These are phyloP conservation scores for Terrapene triunguis DNA, from an alignment of 2,113 vertebrate genomes.

Conservation along the genomic window DNA sequence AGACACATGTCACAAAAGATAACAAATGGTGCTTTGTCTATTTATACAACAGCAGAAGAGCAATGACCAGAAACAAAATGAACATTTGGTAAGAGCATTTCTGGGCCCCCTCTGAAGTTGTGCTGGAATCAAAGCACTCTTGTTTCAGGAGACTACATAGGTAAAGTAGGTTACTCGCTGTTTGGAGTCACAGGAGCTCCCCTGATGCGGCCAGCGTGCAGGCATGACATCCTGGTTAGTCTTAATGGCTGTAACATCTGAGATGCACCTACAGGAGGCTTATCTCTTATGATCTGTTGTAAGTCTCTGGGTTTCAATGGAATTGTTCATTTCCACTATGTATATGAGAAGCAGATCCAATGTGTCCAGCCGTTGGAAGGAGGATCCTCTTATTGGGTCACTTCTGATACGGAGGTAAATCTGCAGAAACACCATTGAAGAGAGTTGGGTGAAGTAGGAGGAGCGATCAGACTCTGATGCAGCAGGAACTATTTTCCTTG, in stretches of 20 bases:
- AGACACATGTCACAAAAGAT: neutral
- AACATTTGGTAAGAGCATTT: neutral
- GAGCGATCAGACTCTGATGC: neutral
- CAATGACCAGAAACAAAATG: neutral
- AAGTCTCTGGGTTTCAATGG: neutral
- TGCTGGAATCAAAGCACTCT: neutral
- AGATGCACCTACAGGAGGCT: neutral
- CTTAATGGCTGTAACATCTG: neutral
- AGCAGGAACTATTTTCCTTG: neutral
- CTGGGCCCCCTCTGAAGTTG: fast-evolving
- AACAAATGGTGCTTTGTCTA: neutral
- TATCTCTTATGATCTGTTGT: neutral
- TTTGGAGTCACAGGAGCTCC: neutral
- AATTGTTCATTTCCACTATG: neutral
- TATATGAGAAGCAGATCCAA: neutral
- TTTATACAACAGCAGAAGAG: neutral
- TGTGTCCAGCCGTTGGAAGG: neutral
- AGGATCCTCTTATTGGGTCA: neutral
- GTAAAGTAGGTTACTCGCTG: neutral
- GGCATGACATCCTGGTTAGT: neutral
- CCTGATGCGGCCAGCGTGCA: neutral
- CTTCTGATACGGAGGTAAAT: neutral
- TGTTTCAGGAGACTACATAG: neutral
- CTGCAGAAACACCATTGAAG: neutral
- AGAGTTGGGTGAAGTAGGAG: neutral